Evolutionary conservation across 2,888 invertebrate genomes (phyloP).

Genomic region (Archips crataeganus): DNA sequence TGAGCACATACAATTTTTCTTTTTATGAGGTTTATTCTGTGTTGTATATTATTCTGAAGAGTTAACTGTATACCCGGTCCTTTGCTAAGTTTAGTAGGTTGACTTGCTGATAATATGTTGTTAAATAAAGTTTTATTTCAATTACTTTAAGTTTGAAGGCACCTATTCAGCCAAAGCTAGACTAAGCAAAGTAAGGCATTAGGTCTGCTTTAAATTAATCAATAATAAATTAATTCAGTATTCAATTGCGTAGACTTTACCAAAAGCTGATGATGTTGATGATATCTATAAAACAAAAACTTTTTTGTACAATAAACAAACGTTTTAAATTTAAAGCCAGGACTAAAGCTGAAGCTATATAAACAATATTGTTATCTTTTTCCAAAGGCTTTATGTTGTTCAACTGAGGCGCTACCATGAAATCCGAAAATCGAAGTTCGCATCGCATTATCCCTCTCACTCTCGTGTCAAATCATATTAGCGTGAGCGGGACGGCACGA

Average conservation of each 20-base stretch:
- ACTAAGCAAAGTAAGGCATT: conserved; percentile 1
- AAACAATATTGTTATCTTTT: too few relatives aligned
- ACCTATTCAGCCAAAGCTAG: neutral
- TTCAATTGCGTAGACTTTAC: conserved; percentile 7
- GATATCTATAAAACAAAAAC: neutral
- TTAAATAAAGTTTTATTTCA: neutral
- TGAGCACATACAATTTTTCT: neutral
- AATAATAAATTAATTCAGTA: conserved; percentile 10
- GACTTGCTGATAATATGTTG: neutral
- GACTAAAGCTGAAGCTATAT: too few relatives aligned
- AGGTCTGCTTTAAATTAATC: conserved; percentile 12
- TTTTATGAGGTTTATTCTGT: neutral
- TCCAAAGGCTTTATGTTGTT: too few relatives aligned
- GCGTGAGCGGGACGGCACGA: too few relatives aligned
- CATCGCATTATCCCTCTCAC: too few relatives aligned
- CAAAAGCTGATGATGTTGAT: neutral
- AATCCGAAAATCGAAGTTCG: too few relatives aligned
- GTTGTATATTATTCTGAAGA: neutral
- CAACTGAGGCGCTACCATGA: too few relatives aligned
- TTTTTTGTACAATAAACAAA: neutral
- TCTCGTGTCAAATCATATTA: too few relatives aligned
- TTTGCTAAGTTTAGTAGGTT: neutral
- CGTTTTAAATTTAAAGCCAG: too few relatives aligned
- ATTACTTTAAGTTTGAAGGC: neutral
- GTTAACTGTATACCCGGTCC: neutral